Conservation (phyloP, 1,140 invertebrate genomes). For the Rhagoletis pomonella region DNA sequence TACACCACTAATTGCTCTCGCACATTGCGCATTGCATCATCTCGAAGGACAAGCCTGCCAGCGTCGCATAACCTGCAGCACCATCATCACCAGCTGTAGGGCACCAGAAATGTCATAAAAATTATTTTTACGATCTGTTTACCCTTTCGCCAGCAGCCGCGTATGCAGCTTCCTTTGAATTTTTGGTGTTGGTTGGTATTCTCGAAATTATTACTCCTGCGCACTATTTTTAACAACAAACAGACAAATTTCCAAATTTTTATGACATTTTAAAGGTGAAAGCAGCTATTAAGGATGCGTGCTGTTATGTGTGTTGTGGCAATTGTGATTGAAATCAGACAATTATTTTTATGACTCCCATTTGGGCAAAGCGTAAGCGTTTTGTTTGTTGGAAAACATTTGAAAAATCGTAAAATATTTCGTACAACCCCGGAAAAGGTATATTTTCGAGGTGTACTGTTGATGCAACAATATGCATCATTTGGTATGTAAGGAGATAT, state of each 20-base stretch:
- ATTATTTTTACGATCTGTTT: slow-evolving; percentile 41
- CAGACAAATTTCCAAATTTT: slow-evolving; percentile 27
- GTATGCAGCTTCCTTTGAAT: not conserved
- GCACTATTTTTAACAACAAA: slow-evolving; percentile 24
- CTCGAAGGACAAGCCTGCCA: slow-evolving; percentile 15
- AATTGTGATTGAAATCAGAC: not conserved
- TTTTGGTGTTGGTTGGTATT: not conserved
- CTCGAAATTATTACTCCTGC: not conserved
- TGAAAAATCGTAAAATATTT: slow-evolving; percentile 38
- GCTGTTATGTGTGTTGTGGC: not conserved
- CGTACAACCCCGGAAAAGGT: not conserved
- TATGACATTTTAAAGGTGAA: slow-evolving; percentile 42
- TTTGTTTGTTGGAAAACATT: not conserved
- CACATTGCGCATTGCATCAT: slow-evolving; percentile 4
- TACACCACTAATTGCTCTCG: slow-evolving; percentile 22
- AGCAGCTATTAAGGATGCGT: not conserved
- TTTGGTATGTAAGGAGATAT: not conserved
- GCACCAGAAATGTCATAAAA: slow-evolving; percentile 47
- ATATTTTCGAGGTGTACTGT: slow-evolving; percentile 11
- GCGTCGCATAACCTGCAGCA: not conserved
- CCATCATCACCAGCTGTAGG: not conserved
- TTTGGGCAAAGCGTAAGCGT: slow-evolving; percentile 13
- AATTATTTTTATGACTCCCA: not conserved
- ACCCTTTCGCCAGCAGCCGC: slow-evolving; percentile 1
- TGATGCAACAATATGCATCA: not conserved